Evolutionary conservation across 2,797 vertebrate species (phyloP).

Genomic region (Kryptopterus vitreolus): DNA sequence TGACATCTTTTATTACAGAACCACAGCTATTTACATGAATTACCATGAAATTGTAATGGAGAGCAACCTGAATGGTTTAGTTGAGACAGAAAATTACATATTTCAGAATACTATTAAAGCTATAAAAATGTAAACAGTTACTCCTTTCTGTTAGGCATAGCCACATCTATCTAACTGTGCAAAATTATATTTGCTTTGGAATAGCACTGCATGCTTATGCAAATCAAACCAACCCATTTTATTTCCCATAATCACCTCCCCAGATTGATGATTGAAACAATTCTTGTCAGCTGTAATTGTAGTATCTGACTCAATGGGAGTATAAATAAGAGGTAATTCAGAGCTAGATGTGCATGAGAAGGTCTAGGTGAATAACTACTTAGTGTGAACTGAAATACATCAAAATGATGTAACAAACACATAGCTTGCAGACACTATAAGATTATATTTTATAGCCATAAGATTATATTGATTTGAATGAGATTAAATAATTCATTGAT

Average conservation of each 20-base stretch:
- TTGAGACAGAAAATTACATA: not conserved
- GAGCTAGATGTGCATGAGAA: too few species aligned
- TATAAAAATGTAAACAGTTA: not conserved
- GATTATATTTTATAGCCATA: too few species aligned
- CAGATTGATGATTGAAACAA: not conserved
- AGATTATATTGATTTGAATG: too few species aligned
- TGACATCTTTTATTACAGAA: constrained; percentile 5
- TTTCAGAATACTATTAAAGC: not conserved
- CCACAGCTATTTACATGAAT: not conserved
- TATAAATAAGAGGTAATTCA: not conserved
- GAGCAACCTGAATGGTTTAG: not conserved
- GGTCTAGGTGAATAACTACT: too few species aligned
- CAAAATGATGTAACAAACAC: too few species aligned
- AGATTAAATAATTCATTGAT: too few species aligned
- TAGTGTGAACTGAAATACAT: too few species aligned
- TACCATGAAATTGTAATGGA: not conserved
- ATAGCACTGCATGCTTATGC: not conserved
- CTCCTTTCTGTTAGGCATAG: not conserved
- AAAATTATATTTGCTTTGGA: not conserved
- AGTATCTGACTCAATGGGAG: not conserved
- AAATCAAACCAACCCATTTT: not conserved
- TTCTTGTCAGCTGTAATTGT: not conserved
- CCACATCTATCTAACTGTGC: too few species aligned
- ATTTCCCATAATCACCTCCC: not conserved
- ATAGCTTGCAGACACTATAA: too few species aligned